Evolutionary conservation across 1,140 invertebrate genomes (phyloP).

Genomic region (Heliconius congener): DNA sequence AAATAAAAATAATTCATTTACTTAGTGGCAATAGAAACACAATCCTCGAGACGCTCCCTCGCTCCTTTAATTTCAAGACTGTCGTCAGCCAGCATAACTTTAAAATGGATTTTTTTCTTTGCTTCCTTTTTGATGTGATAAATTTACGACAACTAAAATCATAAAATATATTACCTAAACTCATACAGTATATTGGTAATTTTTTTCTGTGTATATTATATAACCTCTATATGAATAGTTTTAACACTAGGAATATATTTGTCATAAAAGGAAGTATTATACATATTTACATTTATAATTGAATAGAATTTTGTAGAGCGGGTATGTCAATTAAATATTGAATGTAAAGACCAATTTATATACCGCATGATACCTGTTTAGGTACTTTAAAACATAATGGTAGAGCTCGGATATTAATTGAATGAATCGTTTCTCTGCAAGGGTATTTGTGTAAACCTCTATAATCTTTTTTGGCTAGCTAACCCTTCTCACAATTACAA

Average conservation of each 20-base stretch:
- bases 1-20: no score
- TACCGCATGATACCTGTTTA: not conserved
- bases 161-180: no score
- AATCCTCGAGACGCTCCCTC: not conserved
- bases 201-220: no score
- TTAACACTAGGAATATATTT: no score
- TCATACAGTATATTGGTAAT: no score
- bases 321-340: not conserved
- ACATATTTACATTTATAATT: not conserved
- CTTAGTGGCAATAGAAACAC: no score
- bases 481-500: not conserved
- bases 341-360: not conserved
- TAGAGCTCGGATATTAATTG: not conserved
- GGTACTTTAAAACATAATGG: not conserved
- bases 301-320: not conserved
- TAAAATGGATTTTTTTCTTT: no score
- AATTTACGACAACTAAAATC: no score
- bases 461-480: slow-evolving; percentile 7
- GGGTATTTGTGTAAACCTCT: not conserved
- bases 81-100: no score
- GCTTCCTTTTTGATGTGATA: no score
- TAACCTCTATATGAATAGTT: no score
- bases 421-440: slow-evolving; percentile 1
- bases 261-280: no score
- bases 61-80: not conserved